Base-by-base conservation (phyloP, 2,113 vertebrate genomes). In the Dunckerocampus dactyliophorus region DNA sequence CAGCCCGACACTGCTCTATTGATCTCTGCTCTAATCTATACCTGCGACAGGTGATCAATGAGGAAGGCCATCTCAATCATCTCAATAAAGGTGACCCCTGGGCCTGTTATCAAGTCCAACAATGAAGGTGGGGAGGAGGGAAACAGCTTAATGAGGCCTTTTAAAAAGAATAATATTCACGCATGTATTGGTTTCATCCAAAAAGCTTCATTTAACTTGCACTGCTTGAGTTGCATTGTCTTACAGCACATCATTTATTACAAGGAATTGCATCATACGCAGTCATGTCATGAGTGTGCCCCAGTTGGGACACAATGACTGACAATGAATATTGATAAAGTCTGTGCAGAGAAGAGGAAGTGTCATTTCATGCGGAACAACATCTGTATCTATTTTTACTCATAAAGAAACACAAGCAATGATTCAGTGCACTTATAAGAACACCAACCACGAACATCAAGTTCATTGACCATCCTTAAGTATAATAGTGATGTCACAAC, bases 221-320 rank as follows among this genome's bases (percentile, higher is more conserved):
- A 8, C 31, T 13, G 62, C 55, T 53, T 49, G 47, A 45, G 60
- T 82, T 77, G 66, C 68, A 65, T 10, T 19, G 45, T 75, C 68
- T 79, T 76, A 73, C 75, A 71, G 62, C 76, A 64, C 66, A 17
- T 24, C 50, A 51, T 67, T 66, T 71, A 51, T 85, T 85, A 71
- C 81, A 42, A 56, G 53, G 14, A 39, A 66, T 84, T 86, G 71
- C 84, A 74, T 88, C 82, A 85, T 7, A n/a, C 34, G 56, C 45
- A 51, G 57, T 67, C 52, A 19, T 64, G 49, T 62, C 65, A 60
- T 50, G 59, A 71, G 53, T 48, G 53, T 13, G 76, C 67, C 62
- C 63, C 50, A 13, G 5, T 64, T 58, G 62, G 56, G 37, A 34
- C n/a, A 34, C 66, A 43, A 53, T 56, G 76, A 77, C 68, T 75